These are phyloP conservation scores for Amblyornis subalaris DNA, from an alignment of 2,113 vertebrate genomes.

Conservation along the genomic window DNA sequence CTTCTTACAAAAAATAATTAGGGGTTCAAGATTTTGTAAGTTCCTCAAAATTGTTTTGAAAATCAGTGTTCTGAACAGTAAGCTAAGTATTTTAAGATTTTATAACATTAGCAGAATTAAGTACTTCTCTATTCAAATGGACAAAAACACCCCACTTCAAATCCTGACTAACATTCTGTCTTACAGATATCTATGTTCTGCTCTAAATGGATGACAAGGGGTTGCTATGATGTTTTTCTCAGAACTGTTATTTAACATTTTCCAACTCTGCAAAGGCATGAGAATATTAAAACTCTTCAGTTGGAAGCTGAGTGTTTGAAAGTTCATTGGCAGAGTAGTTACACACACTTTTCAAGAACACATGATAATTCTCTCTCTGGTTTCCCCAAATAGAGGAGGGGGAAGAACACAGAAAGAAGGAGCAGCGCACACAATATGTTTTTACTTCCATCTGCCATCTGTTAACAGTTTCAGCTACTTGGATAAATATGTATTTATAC, in stretches of 20 bases:
- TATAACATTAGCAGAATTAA: not conserved
- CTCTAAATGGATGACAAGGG: not conserved
- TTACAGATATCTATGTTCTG: not conserved
- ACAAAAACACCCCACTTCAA: not conserved
- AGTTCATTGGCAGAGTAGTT: conserved; percentile 30
- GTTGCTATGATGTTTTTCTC: not conserved
- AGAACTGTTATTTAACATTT: conserved; percentile 30
- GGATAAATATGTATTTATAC: conserved; percentile 22
- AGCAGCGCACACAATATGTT: not conserved
- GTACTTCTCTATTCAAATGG: not conserved
- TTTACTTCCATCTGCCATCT: conserved; percentile 50
- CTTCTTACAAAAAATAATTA: not conserved
- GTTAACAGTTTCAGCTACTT: conserved; percentile 39
- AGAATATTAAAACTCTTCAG: conserved; percentile 31
- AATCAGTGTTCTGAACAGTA: not conserved
- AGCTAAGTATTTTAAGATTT: not conserved
- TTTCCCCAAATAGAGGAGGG: conserved; percentile 1
- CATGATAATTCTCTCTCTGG: not conserved
- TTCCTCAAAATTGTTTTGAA: not conserved
- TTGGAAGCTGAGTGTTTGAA: conserved; percentile 11
- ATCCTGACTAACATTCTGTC: not conserved
- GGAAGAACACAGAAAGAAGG: not conserved
- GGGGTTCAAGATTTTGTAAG: not conserved
- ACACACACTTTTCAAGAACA: conserved; percentile 23
- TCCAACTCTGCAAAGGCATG: not conserved